Base-by-base conservation (phyloP, 92 coral and sea anemone genomes). In the Scolanthus callimorphus region DNA sequence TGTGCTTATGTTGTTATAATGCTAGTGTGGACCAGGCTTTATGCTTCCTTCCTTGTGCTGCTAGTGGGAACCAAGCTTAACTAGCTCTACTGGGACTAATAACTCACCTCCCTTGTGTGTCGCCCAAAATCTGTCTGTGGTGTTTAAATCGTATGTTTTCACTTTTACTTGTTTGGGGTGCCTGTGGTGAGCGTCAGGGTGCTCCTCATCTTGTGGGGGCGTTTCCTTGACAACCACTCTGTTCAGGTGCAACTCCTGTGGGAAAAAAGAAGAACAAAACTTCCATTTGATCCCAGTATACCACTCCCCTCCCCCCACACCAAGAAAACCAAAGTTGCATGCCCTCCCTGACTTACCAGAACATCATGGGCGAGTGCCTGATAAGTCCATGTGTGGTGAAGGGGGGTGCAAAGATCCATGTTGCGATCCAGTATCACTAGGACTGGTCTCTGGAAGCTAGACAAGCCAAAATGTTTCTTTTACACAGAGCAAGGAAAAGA, bases 301-400 rank as follows among this genome's bases (percentile, higher is more conserved):
- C n/a, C n/a, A n/a, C n/a, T n/a, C n/a, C n/a, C n/a, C n/a, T n/a
- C n/a, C n/a, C n/a, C n/a, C n/a, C n/a, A n/a, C n/a, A n/a, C n/a
- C n/a, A n/a, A n/a, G n/a, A n/a, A n/a, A n/a, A n/a, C n/a, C n/a
- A n/a, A n/a, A n/a, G n/a, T n/a, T n/a, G n/a, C n/a, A n/a, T n/a
- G n/a, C n/a, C n/a, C n/a, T n/a, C n/a, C 2, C 2, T 17, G 17
- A 17, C 85, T 67, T 73, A 91, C 97, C 80, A 91, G 54, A 50
- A 91, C 96, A 53, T 91, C 97, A 62, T 91, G 96, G 11, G 84
- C 85, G 27, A 91, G 70, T n/a, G 97, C 97, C 29, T 88, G 97
- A 51, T 91, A 91, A 0, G 97, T 91, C 97, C 97, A 91, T 0
- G 97, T 91, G 31, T 91, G 97, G 52, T 91, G 97, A 12, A 91